Evolutionary conservation across 2,888 invertebrate species (phyloP).

Genomic region (Cantharis rufa): DNA sequence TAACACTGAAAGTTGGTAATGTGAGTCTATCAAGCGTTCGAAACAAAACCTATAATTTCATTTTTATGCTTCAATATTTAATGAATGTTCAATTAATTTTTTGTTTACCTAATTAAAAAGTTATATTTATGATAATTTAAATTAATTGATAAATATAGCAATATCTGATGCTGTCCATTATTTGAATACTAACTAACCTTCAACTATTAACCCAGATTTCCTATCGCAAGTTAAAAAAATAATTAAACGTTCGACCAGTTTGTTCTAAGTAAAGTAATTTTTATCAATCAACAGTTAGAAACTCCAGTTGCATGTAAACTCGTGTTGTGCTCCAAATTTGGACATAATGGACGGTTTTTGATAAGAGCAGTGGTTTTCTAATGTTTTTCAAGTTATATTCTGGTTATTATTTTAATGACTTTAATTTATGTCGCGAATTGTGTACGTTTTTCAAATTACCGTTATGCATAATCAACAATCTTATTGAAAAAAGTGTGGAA

Average conservation of each 20-base stretch:
- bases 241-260: not conserved
- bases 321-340: not conserved
- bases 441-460: not conserved
- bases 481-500: not conserved
- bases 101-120: not conserved
- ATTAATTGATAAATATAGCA: not conserved
- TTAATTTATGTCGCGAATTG: not conserved
- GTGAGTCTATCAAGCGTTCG: conserved; percentile 8
- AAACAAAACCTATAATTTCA: not conserved
- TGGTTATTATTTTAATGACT: not conserved
- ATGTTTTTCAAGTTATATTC: not conserved
- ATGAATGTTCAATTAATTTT: not conserved
- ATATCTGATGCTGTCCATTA: not conserved
- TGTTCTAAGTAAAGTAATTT: not conserved
- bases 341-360: not conserved
- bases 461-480: not conserved
- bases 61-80: not conserved
- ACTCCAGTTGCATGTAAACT: not conserved
- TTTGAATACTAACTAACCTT: not conserved
- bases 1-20: conserved; percentile 14
- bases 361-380: not conserved
- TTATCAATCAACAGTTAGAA: not conserved
- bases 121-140: not conserved
- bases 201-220: not conserved
- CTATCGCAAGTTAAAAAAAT: not conserved